Evolutionary conservation across 1,140 invertebrate species (phyloP).

Genomic region (Apis mellifera): Amel_HAv3.1 CM009937.2:10773501-10774000

Average conservation of each 20-base stretch:
- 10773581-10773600: slow-evolving; percentile 48
- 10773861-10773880: slow-evolving; percentile 83
- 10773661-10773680: slow-evolving; percentile 82
- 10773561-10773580: neutral
- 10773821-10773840: slow-evolving; percentile 74
- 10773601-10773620: slow-evolving; percentile 47
- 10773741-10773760: slow-evolving; percentile 81
- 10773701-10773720: slow-evolving; percentile 80
- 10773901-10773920: slow-evolving; percentile 75
- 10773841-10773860: slow-evolving; percentile 82
- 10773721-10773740: slow-evolving; percentile 78
- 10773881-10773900: slow-evolving; percentile 78
- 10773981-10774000: slow-evolving; percentile 69
- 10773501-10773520: slow-evolving; percentile 58
- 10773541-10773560: neutral
- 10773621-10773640: slow-evolving; percentile 65
- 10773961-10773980: slow-evolving; percentile 51
- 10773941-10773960: slow-evolving; percentile 77
- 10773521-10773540: slow-evolving; percentile 58
- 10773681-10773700: slow-evolving; percentile 81
- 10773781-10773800: slow-evolving; percentile 82
- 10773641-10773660: slow-evolving; percentile 70
- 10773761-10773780: slow-evolving; percentile 84
- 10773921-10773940: neutral
- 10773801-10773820: slow-evolving; percentile 53